Evolutionary conservation across 2,797 vertebrate genomes (phyloP).

Genomic region (Argentina silus): DNA sequence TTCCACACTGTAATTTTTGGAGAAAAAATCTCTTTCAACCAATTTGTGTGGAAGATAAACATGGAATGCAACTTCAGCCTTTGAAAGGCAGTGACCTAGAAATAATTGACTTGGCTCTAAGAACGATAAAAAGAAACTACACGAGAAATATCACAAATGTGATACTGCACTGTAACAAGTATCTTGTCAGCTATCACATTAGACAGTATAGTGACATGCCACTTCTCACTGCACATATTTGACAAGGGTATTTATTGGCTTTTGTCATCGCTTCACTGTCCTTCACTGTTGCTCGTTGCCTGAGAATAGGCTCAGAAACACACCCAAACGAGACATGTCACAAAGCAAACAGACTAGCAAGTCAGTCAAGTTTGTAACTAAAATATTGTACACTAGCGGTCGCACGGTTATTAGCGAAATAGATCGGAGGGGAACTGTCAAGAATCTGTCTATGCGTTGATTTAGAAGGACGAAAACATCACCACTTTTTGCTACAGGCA

Average conservation of each 20-base stretch:
- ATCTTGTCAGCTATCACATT: too few relatives aligned
- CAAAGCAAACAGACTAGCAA: slow-evolving; percentile 37
- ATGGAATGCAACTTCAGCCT: slow-evolving; percentile 64
- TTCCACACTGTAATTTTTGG: slow-evolving; percentile 50
- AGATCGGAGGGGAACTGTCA: not conserved
- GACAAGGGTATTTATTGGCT: not conserved
- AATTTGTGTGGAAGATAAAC: slow-evolving; percentile 71
- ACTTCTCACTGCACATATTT: not conserved
- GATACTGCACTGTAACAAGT: too few relatives aligned
- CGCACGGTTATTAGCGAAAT: slow-evolving; percentile 16
- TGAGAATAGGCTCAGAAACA: slow-evolving; percentile 24
- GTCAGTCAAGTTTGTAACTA: slow-evolving; percentile 54
- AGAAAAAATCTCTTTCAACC: slow-evolving; percentile 62
- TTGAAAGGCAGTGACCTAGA: slow-evolving; percentile 74
- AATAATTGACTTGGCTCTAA: slow-evolving; percentile 61
- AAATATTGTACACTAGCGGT: not conserved
- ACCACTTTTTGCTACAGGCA: too few relatives aligned
- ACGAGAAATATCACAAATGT: too few relatives aligned
- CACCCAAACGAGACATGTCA: slow-evolving; percentile 27
- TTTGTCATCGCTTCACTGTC: not conserved
- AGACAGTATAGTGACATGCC: too few relatives aligned
- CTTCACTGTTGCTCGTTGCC: not conserved
- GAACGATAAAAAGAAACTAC: not conserved
- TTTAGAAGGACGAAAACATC: too few relatives aligned
- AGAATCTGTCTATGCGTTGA: too few relatives aligned